Conservation (phyloP, 2,113 vertebrate genomes). For the Ceratotherium simum region DNA sequence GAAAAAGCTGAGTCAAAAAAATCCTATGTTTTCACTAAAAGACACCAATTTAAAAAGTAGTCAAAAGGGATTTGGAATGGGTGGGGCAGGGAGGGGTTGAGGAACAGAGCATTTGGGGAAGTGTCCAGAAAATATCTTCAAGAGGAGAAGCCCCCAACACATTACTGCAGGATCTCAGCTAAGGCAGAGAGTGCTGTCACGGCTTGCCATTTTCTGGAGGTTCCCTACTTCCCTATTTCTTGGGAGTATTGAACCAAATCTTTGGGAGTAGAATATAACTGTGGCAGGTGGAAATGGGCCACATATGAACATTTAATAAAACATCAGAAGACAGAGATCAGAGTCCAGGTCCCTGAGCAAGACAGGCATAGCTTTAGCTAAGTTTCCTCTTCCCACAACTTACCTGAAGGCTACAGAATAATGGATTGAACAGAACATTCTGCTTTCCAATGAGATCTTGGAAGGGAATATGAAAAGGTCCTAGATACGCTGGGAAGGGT, state of each 20-base stretch:
- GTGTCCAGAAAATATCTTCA: background rate
- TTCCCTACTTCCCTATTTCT: background rate
- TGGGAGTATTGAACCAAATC: background rate
- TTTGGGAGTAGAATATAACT: background rate
- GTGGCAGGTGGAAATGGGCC: background rate
- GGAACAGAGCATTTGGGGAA: background rate
- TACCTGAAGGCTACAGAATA: constrained; percentile 24
- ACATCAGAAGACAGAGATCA: background rate
- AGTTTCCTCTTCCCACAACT: background rate
- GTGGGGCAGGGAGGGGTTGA: background rate
- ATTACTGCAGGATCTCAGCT: background rate
- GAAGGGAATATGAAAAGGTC: background rate
- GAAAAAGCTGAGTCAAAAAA: constrained; percentile 25
- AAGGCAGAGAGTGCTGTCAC: background rate
- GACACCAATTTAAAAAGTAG: background rate
- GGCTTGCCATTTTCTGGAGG: background rate
- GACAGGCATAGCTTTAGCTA: background rate
- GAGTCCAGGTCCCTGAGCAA: background rate
- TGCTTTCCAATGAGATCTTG: constrained; percentile 32
- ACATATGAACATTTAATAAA: background rate
- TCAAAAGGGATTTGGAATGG: background rate
- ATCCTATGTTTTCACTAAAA: constrained; percentile 6
- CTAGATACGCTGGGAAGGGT: background rate
- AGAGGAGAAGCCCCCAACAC: background rate
- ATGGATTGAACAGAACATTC: constrained; percentile 17